Evolutionary conservation across 2,113 vertebrate species (phyloP).

Genomic region (Anolis sagrei): DNA sequence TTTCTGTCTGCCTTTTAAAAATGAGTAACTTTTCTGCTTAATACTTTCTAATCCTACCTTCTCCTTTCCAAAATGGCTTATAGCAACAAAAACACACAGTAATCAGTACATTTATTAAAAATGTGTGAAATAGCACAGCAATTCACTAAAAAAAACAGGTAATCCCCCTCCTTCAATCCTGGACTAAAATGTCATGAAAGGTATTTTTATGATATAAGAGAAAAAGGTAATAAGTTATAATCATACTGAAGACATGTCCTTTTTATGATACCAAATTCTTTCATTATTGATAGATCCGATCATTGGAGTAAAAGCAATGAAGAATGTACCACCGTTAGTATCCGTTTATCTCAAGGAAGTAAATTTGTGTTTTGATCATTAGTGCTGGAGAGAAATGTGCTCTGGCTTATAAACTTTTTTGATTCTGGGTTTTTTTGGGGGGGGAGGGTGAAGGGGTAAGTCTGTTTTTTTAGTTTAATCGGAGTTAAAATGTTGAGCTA

Average conservation of each 20-base stretch:
- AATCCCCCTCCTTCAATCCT: not conserved
- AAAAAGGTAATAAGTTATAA: not conserved
- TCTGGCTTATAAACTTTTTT: conserved; percentile 50
- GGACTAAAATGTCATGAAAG: not conserved
- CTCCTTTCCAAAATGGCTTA: not conserved
- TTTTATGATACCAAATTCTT: not conserved
- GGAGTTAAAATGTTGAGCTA: conserved; percentile 29
- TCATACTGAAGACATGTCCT: not conserved
- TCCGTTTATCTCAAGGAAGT: not conserved
- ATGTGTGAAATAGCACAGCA: not conserved
- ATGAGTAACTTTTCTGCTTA: not conserved
- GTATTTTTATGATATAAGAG: not conserved
- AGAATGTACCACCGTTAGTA: not conserved
- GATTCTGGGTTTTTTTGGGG: conserved; percentile 18
- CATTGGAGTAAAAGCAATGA: not conserved
- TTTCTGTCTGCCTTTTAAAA: not conserved
- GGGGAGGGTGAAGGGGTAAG: not conserved
- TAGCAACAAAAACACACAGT: not conserved
- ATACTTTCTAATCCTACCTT: not conserved
- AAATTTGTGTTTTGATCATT: conserved; percentile 42
- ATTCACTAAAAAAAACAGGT: not conserved
- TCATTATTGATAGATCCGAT: not conserved
- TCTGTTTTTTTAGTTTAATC: conserved; percentile 51
- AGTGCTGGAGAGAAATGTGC: conserved; percentile 27
- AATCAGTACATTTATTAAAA: not conserved